Conservation (phyloP, 1,140 invertebrate species). For the Drosophila tsacasi region DNA sequence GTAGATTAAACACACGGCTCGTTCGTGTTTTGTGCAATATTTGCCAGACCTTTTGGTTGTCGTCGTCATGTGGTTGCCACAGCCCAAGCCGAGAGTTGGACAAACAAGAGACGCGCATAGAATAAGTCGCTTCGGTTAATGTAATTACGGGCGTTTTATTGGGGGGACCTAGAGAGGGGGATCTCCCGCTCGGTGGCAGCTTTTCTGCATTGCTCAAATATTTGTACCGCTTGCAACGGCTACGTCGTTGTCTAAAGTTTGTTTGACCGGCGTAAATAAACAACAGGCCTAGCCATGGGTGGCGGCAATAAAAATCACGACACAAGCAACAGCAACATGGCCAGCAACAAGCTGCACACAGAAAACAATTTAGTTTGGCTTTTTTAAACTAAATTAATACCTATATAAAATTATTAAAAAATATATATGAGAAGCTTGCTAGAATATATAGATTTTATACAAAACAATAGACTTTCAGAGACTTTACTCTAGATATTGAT, state of each 20-base stretch:
- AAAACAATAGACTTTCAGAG: neutral
- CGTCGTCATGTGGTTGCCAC: slow-evolving; percentile 30
- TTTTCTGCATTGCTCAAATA: slow-evolving; percentile 48
- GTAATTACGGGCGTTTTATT: slow-evolving; percentile 33
- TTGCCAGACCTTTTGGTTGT: slow-evolving; percentile 54
- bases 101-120: slow-evolving; percentile 62
- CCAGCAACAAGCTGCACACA: slow-evolving; percentile 16
- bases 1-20: slow-evolving; percentile 58
- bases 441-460: no score
- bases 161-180: neutral
- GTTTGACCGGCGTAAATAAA: slow-evolving; percentile 73
- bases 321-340: slow-evolving; percentile 23
- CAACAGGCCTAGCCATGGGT: slow-evolving; percentile 53
- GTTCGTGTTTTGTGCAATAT: slow-evolving; percentile 68
- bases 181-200: neutral
- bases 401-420: neutral
- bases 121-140: slow-evolving; percentile 43
- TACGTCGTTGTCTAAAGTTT: slow-evolving; percentile 48
- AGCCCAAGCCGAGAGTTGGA: slow-evolving; percentile 51
- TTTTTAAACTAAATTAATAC: slow-evolving; percentile 10
- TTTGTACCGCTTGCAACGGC: slow-evolving; percentile 47
- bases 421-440: no score
- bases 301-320: slow-evolving; percentile 48
- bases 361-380: neutral
- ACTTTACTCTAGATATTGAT: neutral